phyloP scores from a whole-genome alignment of 2,888 invertebrate genomes.

The Dimorphilus gyrociliatus region DNA sequence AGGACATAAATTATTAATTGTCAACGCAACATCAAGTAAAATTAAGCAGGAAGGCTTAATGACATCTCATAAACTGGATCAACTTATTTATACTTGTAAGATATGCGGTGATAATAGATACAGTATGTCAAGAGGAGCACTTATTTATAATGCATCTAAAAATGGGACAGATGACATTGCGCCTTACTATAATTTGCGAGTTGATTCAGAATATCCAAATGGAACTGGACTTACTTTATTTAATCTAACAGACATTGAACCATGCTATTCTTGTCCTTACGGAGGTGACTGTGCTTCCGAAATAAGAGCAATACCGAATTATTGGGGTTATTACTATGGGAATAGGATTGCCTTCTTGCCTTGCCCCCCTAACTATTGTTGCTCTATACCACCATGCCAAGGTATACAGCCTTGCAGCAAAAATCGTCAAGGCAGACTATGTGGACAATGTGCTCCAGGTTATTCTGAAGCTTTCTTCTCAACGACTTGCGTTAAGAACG shows the following conservation, averaged over 20 bases:
- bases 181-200: too few relatives aligned
- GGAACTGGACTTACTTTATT: background rate
- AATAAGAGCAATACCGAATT: slow-evolving; percentile 7
- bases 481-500: slow-evolving; percentile 6
- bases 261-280: too few relatives aligned
- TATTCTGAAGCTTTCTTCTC: slow-evolving; percentile 9
- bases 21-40: background rate
- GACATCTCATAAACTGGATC: slow-evolving; percentile 8
- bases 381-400: slow-evolving; percentile 4
- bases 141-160: too few relatives aligned
- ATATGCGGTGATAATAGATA: slow-evolving; percentile 8
- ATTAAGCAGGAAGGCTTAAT: slow-evolving; percentile 5
- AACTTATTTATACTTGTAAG: slow-evolving; percentile 8
- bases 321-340: slow-evolving; percentile 7
- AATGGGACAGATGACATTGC: too few relatives aligned
- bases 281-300: too few relatives aligned
- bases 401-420: slow-evolving; percentile 6
- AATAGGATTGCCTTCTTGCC: slow-evolving; percentile 5
- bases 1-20: background rate
- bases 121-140: slow-evolving; percentile 7
- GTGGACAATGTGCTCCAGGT: slow-evolving; percentile 7
- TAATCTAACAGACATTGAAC: background rate
- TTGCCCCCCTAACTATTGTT: slow-evolving; percentile 8
- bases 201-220: too few relatives aligned
- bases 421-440: slow-evolving; percentile 7